Conservation (phyloP, 2,797 vertebrate species). For the Vultur gryphus region DNA sequence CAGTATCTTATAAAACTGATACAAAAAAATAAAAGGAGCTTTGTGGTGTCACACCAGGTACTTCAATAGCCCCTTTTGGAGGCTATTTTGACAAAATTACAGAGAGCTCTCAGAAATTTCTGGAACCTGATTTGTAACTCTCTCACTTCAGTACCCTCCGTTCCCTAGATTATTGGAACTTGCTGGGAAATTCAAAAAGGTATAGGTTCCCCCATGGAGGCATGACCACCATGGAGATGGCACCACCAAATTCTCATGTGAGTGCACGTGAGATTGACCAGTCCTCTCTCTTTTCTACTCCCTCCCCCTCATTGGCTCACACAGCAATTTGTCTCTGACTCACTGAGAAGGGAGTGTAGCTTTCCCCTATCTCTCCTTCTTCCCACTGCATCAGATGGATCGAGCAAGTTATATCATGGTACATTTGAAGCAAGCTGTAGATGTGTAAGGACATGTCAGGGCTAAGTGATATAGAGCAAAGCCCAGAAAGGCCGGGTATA, state of each 20-base stretch:
- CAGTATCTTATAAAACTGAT: neutral
- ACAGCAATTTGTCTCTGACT: neutral
- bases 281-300: neutral
- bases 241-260: neutral
- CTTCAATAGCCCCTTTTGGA: neutral
- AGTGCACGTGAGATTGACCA: neutral
- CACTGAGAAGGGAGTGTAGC: neutral
- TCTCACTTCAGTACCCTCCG: neutral
- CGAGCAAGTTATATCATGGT: neutral
- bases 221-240: neutral
- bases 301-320: neutral
- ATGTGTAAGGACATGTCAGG: neutral
- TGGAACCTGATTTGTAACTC: neutral
- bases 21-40: neutral
- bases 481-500: neutral
- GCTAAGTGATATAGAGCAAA: neutral
- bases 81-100: neutral
- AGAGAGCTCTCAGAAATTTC: neutral
- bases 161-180: neutral
- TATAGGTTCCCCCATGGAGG: neutral
- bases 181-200: neutral
- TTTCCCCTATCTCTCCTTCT: neutral
- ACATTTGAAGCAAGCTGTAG: neutral
- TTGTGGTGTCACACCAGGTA: neutral
- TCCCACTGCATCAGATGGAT: neutral